A percentile compares a stretch with the other conserved stretches of the same genome.
Conservation (phyloP, 2,113 vertebrate genomes). For the Guaruba guarouba region DNA sequence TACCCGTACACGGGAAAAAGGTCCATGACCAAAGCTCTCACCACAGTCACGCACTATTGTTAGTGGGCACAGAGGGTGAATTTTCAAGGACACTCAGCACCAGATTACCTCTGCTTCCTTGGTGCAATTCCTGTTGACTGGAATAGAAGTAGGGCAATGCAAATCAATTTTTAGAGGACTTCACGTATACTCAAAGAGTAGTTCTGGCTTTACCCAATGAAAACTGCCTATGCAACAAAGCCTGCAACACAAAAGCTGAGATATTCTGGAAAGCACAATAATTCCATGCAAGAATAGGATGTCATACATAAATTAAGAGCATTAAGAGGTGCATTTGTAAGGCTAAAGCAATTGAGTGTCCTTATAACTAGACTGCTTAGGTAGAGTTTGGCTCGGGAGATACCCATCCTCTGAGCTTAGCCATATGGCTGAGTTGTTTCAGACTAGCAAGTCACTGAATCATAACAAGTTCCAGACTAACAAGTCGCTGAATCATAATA, state of each 20-base stretch:
- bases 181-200: rapidly evolving
- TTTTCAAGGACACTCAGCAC: neutral
- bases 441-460: neutral
- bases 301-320: neutral
- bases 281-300: neutral
- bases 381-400: neutral
- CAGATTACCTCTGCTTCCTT: neutral
- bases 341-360: neutral
- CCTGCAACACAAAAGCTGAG: neutral
- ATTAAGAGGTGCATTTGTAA: neutral
- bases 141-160: neutral
- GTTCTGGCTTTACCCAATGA: neutral
- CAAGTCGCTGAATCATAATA: neutral
- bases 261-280: neutral
- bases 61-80: neutral
- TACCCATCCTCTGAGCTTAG: neutral
- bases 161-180: neutral
- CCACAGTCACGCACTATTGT: neutral
- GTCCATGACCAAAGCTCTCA: neutral
- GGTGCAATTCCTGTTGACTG: neutral
- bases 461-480: neutral
- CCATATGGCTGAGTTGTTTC: neutral
- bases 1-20: rapidly evolving
- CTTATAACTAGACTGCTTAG: neutral
- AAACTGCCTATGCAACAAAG: neutral